Evolutionary conservation across 2,113 vertebrate genomes (phyloP), one percentile per base, ranked within the genome.

Genomic region (Caretta caretta): DNA sequence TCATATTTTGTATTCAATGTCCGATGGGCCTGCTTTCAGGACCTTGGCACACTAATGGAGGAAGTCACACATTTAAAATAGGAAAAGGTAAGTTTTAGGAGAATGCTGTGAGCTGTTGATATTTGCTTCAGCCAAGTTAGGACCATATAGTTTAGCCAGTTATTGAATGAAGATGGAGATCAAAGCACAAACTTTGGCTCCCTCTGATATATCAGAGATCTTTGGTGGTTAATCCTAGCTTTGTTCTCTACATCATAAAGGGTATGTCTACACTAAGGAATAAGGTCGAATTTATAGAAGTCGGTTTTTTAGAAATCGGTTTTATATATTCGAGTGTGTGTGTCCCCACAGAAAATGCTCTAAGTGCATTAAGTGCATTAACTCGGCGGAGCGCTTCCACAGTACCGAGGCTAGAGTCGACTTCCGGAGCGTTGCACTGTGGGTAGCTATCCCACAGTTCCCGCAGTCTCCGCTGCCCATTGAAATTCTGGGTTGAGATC

Each of bases 91-190:
- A 8, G 13, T 86, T 97, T 72, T 80, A 79, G 48, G 81, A 87
- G 86, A 87, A 96, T 84, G 12, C 80, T 4, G 0, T 75, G 80
- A 88, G 90, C 93, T 94, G 83, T 87, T 93, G 89, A 0, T 88
- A 10, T 54, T 94, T 95, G 57, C 86, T 83, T 6, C n/a, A 90
- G 89, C 92, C 97, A 92, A 97, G 90, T 93, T 93, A 90, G 94
- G 87, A 90, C 69, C 59, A 82, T 17, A 17, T 25, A 38, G 72
- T 84, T 96, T 78, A 51, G 86, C 80, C 81, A 92, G 56, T 81
- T 94, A 31, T 6, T 72, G 83, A 92, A 46, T 46, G 86, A 51
- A 80, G 92, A 80, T n/a, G 46, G 81, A 93, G 86, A 92, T 94
- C 93, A 97, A 84, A 93, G 96, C 92, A 79, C 95, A 95, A 22